Base-by-base conservation (phyloP, 2,113 vertebrate species). In the Rhinichthys klamathensis region DNA sequence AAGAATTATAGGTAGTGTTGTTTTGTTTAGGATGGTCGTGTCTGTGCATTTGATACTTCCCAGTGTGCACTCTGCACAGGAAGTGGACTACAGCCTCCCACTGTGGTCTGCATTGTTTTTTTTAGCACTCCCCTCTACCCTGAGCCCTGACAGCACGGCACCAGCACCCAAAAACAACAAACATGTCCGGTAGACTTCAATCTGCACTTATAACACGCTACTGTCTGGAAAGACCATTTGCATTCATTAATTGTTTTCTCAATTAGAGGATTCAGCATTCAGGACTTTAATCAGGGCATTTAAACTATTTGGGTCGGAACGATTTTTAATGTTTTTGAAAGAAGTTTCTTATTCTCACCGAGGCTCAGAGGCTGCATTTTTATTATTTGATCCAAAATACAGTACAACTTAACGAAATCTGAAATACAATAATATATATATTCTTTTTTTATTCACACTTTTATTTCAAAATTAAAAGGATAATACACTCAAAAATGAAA, bases 41-140 rank as follows among this genome's bases (percentile, higher is more conserved):
- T 86, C 67, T 75, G 44, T 74, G 46, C 67, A 76, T 38, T 82
- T 63, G 85, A 88, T 74, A 84, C 83, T 84, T 84, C 77, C 82
- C 81, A 84, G 70, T 89, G 70, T 81, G 70, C 81, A 86, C 87
- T 41, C 38, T 77, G 82, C 82, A 82, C 93, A 94, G 93, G 94
- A 95, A 95, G 93, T 93, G 83, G 91, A 91, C 91, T 83, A 88
- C 89, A 92, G 93, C 91, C 90, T 93, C 93, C 93, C 89, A 92
- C 92, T 49, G 93, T 92, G 93, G 88, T 56, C 87, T 91, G 91
- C 90, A 94, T 95, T 95, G 94, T 95, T 94, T 90, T 93, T 93
- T 91, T 87, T 83, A 90, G 89, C 91, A 88, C 88, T 74, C 90
- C 79, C 91, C 90, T 89, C 89, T 83, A 15, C 89, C 86, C 85